phyloP scores from a whole-genome alignment of 2,113 vertebrate genomes.

The Hippocampus barbouri region DNA sequence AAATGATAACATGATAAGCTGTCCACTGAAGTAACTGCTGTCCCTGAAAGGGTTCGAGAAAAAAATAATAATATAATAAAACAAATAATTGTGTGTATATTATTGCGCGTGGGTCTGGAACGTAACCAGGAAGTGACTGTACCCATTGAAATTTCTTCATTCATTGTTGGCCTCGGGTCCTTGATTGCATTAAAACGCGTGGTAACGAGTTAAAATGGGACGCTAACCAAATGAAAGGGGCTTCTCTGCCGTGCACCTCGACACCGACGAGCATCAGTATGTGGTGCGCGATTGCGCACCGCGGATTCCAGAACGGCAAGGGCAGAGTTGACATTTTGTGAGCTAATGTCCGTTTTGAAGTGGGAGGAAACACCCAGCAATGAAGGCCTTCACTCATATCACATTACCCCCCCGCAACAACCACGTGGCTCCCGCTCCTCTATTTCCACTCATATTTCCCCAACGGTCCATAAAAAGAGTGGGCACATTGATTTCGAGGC shows the following conservation, averaged over 20 bases:
- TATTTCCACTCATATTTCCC: slow-evolving; percentile 68
- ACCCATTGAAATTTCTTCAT: background rate
- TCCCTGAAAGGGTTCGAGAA: no score
- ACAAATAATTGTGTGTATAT: no score
- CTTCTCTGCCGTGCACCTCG: no score
- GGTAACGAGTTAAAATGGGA: background rate
- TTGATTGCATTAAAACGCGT: background rate
- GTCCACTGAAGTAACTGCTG: no score
- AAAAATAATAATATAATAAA: no score
- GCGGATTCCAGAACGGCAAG: slow-evolving; percentile 40
- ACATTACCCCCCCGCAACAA: slow-evolving; percentile 26
- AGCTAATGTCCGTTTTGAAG: slow-evolving; percentile 52
- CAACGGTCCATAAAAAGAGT: slow-evolving; percentile 71
- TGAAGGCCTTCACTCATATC: slow-evolving; percentile 59
- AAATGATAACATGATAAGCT: no score
- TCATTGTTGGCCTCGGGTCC: background rate
- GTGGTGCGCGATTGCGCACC: slow-evolving; percentile 47
- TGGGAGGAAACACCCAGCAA: slow-evolving; percentile 53
- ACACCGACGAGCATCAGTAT: background rate
- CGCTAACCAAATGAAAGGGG: background rate
- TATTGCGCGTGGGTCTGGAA: no score
- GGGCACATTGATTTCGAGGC: slow-evolving; percentile 72
- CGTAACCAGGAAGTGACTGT: no score
- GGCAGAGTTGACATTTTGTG: slow-evolving; percentile 56
- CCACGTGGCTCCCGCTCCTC: slow-evolving; percentile 38